These are phyloP conservation scores for Reticulitermes speratus DNA, from an alignment of 1,140 invertebrate species.

Conservation along the genomic window DNA sequence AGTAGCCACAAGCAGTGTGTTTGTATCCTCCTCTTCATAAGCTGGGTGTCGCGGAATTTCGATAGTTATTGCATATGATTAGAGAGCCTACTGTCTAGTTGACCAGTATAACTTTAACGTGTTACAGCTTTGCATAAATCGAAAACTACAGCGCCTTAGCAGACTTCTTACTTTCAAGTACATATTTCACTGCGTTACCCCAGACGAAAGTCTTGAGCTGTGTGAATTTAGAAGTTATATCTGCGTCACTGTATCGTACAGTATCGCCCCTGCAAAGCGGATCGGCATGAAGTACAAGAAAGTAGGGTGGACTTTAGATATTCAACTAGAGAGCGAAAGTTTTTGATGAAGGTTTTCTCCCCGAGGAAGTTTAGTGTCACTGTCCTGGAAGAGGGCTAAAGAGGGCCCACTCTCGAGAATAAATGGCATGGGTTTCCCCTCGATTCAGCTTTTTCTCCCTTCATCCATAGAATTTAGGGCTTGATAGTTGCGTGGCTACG, in stretches of 20 bases:
- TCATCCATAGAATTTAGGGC: background rate
- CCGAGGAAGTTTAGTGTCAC: background rate
- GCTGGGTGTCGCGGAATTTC: no score
- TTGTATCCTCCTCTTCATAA: no score
- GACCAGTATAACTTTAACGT: no score
- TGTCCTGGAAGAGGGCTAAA: background rate
- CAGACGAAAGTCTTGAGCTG: no score
- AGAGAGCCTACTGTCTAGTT: no score
- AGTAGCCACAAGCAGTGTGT: no score
- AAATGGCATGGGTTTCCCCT: background rate
- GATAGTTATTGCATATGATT: no score
- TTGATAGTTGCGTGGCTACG: background rate
- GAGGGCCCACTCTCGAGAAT: background rate
- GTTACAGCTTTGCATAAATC: no score
- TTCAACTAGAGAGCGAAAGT: background rate
- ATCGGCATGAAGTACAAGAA: background rate
- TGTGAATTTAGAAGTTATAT: background rate
- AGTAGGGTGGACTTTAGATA: background rate
- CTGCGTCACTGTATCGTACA: background rate
- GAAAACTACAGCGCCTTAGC: no score
- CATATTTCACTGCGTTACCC: no score
- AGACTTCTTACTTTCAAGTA: no score
- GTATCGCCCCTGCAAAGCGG: no score
- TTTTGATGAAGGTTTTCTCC: background rate
- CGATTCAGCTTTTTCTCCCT: background rate